Evolutionary conservation across 2,888 invertebrate species (phyloP).

Genomic region (Cyrtodaria siliqua): DNA sequence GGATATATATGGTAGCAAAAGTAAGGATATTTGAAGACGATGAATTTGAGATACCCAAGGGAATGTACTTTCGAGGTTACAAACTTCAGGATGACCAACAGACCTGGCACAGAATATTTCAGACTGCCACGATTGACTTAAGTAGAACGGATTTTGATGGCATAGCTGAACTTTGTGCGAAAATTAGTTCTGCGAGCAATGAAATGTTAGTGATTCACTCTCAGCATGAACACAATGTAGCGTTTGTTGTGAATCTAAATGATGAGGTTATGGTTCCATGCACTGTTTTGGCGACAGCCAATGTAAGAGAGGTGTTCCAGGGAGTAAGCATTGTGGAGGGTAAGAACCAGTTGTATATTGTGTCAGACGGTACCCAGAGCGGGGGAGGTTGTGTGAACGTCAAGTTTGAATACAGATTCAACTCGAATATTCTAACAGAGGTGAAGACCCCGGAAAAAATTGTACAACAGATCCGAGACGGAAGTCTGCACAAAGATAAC

Average conservation of each 20-base stretch:
- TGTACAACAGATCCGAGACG: conserved; percentile 14
- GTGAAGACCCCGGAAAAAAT: conserved; percentile 12
- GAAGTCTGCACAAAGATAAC: conserved; percentile 34
- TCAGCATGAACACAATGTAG: neutral
- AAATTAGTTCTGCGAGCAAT: conserved; percentile 42
- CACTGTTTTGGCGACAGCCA: neutral
- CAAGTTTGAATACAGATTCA: conserved; percentile 50
- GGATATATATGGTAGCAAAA: conserved; percentile 38
- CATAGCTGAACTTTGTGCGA: conserved; percentile 42
- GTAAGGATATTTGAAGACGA: conserved; percentile 33
- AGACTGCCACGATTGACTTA: conserved; percentile 25
- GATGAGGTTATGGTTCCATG: neutral
- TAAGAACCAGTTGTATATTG: conserved; percentile 25
- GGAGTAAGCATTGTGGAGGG: conserved; percentile 43
- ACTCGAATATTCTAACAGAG: conserved; percentile 27
- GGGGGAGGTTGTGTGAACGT: conserved; percentile 20
- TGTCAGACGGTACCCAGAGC: conserved; percentile 36
- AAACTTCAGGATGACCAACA: conserved; percentile 14
- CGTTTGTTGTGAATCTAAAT: neutral
- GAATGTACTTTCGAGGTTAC: conserved; percentile 46
- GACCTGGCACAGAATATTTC: conserved; percentile 43
- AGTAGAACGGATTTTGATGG: conserved; percentile 17
- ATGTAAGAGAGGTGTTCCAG: conserved; percentile 21
- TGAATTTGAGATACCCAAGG: conserved; percentile 35
- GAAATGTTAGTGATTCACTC: conserved; percentile 50